Conservation (phyloP, 2,113 vertebrate species). For the Syrrhaptes paradoxus region DNA sequence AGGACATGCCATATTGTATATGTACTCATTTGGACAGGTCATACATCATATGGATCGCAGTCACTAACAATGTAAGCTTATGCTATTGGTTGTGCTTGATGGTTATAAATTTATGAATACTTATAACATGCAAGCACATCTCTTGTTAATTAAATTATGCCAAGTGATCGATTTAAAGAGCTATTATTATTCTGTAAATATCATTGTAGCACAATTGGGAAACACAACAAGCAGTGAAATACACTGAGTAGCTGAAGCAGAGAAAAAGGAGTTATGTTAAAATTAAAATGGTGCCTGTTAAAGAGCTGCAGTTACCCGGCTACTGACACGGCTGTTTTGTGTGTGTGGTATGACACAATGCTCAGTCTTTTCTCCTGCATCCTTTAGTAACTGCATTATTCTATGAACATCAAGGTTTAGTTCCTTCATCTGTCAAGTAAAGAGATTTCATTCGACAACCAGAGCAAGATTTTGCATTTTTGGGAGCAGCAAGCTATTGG, state of each 20-base stretch:
- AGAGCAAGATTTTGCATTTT: background rate
- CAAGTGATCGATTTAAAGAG: background rate
- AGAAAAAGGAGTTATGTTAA: background rate
- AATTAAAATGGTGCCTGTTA: slow-evolving; percentile 47
- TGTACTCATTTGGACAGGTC: background rate
- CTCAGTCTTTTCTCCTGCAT: slow-evolving; percentile 32
- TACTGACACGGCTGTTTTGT: slow-evolving; percentile 47
- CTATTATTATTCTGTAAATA: background rate
- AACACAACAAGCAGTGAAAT: background rate
- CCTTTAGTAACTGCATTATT: slow-evolving; percentile 47
- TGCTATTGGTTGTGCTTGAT: background rate
- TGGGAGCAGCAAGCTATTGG: background rate
- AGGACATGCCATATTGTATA: background rate
- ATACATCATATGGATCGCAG: background rate
- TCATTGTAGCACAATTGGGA: background rate
- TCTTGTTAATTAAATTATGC: background rate
- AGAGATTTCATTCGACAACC: slow-evolving; percentile 11
- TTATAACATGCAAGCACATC: background rate
- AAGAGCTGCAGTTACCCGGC: slow-evolving; percentile 72
- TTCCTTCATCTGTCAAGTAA: slow-evolving; percentile 30
- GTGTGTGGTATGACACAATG: background rate
- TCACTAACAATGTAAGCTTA: background rate
- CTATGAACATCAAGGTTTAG: slow-evolving; percentile 17
- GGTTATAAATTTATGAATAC: background rate
- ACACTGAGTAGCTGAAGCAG: background rate